Evolutionary conservation across 2,113 vertebrate genomes (phyloP).

Genomic region (Pardalotus punctatus): DNA sequence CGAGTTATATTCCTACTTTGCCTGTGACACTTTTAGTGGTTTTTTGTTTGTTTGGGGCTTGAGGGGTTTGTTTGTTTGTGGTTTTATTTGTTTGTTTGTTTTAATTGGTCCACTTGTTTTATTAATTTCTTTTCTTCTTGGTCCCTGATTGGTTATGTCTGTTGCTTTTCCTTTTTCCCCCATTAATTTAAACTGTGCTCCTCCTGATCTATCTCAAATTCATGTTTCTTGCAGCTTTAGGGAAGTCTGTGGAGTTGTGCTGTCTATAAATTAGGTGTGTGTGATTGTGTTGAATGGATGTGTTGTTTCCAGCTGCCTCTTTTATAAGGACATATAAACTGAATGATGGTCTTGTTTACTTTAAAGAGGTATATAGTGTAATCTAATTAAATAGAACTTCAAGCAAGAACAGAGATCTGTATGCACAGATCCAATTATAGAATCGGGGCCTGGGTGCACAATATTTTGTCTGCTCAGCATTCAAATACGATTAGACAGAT

Average conservation of each 20-base stretch:
- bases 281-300: not conserved
- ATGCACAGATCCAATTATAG: not conserved
- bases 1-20: not conserved
- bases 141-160: not conserved
- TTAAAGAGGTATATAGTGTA: not conserved
- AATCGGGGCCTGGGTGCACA: not conserved
- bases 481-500: not conserved
- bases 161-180: not conserved
- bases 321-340: not conserved
- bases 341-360: not conserved
- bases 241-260: not conserved
- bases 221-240: not conserved
- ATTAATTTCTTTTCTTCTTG: not conserved
- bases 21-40: not conserved
- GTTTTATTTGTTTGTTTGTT: not conserved
- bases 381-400: not conserved
- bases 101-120: not conserved
- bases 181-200: not conserved
- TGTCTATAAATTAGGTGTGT: not conserved
- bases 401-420: not conserved
- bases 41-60: not conserved
- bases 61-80: not conserved
- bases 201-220: not conserved
- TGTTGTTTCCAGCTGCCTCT: not conserved
- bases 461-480: not conserved